These are phyloP conservation scores for Lipophrys pholis DNA, from an alignment of 2,113 vertebrate species.

Conservation along the genomic window DNA sequence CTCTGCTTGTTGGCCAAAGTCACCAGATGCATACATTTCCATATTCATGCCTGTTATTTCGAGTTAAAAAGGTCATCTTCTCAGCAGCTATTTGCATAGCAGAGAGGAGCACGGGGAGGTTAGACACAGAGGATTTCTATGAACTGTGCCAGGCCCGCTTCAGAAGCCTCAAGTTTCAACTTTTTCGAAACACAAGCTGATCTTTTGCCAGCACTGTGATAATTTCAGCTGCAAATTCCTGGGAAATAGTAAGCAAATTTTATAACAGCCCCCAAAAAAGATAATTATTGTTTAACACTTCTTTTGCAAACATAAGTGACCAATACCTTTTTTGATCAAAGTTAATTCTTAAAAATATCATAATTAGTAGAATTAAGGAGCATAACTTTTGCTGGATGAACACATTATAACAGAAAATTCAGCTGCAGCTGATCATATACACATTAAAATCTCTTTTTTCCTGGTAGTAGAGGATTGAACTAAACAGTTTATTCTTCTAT, in stretches of 20 bases:
- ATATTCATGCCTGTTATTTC: conserved; percentile 62
- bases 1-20: conserved; percentile 51
- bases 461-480: not conserved
- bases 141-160: conserved; percentile 5
- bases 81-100: conserved; percentile 54
- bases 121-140: conserved; percentile 32
- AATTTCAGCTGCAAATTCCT: conserved; percentile 7
- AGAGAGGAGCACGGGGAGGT: conserved; percentile 28
- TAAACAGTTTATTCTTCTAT: not conserved
- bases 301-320: too few species aligned
- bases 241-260: not conserved
- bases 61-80: conserved; percentile 62
- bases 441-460: not conserved
- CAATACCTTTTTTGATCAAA: too few species aligned
- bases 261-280: too few species aligned
- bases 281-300: too few species aligned
- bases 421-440: too few species aligned
- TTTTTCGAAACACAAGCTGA: conserved; percentile 11
- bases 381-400: too few species aligned
- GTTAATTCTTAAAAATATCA: too few species aligned
- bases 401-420: too few species aligned
- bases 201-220: not conserved
- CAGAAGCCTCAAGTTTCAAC: not conserved
- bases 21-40: conserved; percentile 57
- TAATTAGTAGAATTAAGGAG: too few species aligned